Evolutionary conservation across 2,797 vertebrate species (phyloP), one percentile per base, ranked within the genome.

Genomic region (Syngnathus acus): DNA sequence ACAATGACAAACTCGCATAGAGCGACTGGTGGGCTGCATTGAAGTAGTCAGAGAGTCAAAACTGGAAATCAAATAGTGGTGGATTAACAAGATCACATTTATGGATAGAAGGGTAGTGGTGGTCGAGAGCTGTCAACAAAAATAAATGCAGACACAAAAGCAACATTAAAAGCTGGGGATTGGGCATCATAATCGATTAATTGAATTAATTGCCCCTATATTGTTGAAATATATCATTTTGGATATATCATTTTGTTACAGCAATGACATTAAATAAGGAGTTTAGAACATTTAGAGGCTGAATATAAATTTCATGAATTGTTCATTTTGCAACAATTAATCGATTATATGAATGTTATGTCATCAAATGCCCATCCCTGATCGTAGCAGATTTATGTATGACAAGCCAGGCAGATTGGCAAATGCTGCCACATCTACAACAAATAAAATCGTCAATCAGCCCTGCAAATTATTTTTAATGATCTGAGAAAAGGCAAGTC

Each of bases 31-130:
- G 65, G 53, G 66, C 50, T 45, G 64, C 53, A 53, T 68, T 71
- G 65, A 45, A 62, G 66, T 19, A 59, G 55, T 32, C 57, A 55
- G 42, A 75, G 62, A 75, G 21, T 64, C 21, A 81, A 64, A 63
- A 76, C 75, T 83, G 74, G 74, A 85, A 82, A 78, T 40, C 73
- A 45, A 79, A 62, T 58, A 62, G 62, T 71, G 63, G 65, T 73
- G 62, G 71, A 81, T 81, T 67, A 69, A 64, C 45, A 68, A 69
- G 62, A 39, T 37, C 1, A 64, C 42, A 61, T 76, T 77, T 43
- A 61, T 64, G 60, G 65, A 26, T 65, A 65, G 50, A 72, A 39
- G 64, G 9, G 48, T n/a, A 69, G 16, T 72, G 5, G 32, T 70
- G 65, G 63, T 21, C 38, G 50, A 73, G 17, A 50, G 32, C 66